These are phyloP conservation scores for Nomada fucata DNA, from an alignment of 2,888 invertebrate species.

Conservation along the genomic window DNA sequence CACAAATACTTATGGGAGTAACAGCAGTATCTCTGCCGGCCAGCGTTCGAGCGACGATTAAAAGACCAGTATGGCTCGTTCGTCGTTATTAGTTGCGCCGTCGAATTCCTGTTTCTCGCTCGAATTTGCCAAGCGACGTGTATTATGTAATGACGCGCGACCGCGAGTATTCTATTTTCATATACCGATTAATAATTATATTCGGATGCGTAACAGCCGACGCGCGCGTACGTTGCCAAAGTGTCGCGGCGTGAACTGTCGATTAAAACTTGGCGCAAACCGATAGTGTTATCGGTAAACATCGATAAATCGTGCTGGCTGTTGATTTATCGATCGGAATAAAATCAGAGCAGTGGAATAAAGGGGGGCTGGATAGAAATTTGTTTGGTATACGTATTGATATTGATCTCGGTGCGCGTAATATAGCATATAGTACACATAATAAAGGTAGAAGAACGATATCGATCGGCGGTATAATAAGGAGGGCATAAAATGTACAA, in stretches of 20 bases:
- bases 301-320: neutral
- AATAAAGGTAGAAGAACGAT: too few relatives aligned
- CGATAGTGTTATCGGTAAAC: constrained; percentile 38
- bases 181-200: constrained; percentile 56
- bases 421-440: too few relatives aligned
- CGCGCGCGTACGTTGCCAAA: constrained; percentile 23
- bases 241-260: constrained; percentile 12
- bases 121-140: constrained; percentile 43
- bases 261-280: neutral
- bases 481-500: too few relatives aligned
- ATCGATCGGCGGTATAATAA: too few relatives aligned
- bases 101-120: constrained; percentile 52
- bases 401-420: too few relatives aligned
- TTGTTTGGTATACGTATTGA: neutral
- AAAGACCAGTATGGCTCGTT: constrained; percentile 27
- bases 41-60: constrained; percentile 33
- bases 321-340: neutral
- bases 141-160: constrained; percentile 37
- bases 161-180: constrained; percentile 56
- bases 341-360: neutral
- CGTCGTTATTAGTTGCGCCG: constrained; percentile 52
- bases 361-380: neutral
- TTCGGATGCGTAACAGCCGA: constrained; percentile 43
- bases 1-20: too few relatives aligned
- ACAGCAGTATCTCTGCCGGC: neutral